A percentile compares a stretch with the other conserved stretches of the same genome.
Conservation (phyloP, 1,140 invertebrate genomes). For the Latrodectus geometricus region DNA sequence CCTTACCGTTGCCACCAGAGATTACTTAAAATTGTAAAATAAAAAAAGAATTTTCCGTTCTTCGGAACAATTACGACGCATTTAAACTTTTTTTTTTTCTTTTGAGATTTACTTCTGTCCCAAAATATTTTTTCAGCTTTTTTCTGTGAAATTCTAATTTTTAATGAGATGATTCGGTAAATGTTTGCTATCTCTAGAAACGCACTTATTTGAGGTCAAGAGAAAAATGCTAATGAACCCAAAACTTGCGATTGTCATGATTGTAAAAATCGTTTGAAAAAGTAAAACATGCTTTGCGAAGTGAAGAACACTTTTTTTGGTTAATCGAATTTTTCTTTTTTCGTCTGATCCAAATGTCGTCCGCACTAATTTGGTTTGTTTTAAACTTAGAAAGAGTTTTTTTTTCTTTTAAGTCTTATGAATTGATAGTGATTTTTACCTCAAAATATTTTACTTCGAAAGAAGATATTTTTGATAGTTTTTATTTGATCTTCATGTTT, state of each 20-base stretch:
- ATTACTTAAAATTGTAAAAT: conserved; percentile 32
- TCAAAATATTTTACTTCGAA: no score
- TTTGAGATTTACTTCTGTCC: neutral
- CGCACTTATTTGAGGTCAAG: conserved; percentile 41
- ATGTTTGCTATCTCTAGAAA: conserved; percentile 51
- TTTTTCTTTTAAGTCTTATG: no score
- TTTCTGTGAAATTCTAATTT: conserved; percentile 17
- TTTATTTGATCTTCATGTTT: no score
- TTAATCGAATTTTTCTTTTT: conserved; percentile 7
- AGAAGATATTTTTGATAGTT: no score
- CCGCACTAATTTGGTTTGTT: neutral
- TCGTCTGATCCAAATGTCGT: conserved; percentile 11
- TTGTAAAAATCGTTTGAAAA: conserved; percentile 35
- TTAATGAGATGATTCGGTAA: conserved; percentile 56
- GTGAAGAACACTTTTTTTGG: neutral
- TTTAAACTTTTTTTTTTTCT: neutral
- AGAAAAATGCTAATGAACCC: conserved; percentile 56
- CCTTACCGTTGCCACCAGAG: conserved; percentile 37
- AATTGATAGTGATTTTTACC: no score
- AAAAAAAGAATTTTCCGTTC: conserved; percentile 15
- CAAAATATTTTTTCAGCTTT: conserved; percentile 1
- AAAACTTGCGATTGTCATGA: conserved; percentile 41
- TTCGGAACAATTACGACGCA: conserved; percentile 26
- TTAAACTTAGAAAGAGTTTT: no score
- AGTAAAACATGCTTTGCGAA: conserved; percentile 1